Conservation (phyloP, 2,888 invertebrate genomes). For the Augochlorella aurata region DNA sequence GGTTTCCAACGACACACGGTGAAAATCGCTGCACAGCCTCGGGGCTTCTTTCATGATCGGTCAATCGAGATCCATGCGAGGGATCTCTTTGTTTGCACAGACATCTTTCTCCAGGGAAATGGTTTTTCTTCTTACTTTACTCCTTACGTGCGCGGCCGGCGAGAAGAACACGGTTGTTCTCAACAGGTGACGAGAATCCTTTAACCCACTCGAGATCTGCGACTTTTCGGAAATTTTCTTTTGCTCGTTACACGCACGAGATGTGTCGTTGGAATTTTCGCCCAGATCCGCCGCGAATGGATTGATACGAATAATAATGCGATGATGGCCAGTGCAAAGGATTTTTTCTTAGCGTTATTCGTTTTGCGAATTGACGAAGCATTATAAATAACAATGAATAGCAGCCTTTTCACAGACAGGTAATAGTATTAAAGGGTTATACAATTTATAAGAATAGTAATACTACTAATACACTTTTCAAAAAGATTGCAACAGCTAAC, state of each 20-base stretch:
- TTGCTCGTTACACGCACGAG: too few species aligned
- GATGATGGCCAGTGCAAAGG: neutral
- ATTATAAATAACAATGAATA: too few species aligned
- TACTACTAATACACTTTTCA: too few species aligned
- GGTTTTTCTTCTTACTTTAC: neutral
- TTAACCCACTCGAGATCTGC: too few species aligned
- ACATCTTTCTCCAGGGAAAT: neutral
- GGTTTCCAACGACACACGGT: conserved; percentile 19
- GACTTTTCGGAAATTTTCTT: too few species aligned
- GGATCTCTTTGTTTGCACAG: neutral
- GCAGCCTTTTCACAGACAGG: too few species aligned
- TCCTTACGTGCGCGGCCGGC: neutral
- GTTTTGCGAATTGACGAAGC: too few species aligned
- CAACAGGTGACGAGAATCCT: neutral
- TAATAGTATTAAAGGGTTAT: too few species aligned
- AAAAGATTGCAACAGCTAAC: too few species aligned
- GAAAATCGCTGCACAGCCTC: conserved; percentile 1
- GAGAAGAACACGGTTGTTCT: neutral
- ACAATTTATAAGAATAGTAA: too few species aligned
- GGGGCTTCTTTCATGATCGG: neutral
- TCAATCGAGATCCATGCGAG: neutral
- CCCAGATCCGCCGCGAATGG: too few species aligned
- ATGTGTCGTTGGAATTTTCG: too few species aligned
- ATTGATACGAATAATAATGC: neutral
- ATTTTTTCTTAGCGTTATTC: neutral